Conservation (phyloP, 2,888 invertebrate species). For the Odontothrips loti region DNA sequence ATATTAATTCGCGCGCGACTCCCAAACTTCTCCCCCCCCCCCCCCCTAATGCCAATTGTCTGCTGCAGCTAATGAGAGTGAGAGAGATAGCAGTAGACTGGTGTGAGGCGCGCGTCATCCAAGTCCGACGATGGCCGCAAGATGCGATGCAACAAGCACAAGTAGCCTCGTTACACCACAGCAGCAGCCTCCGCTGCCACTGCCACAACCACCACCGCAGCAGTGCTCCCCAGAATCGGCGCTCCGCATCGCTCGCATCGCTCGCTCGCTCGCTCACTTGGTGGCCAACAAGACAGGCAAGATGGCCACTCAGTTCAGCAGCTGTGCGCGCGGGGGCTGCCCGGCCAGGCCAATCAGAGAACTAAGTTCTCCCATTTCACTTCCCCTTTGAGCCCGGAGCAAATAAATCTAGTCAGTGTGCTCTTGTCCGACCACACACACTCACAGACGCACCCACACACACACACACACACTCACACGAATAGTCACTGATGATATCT, state of each 20-base stretch:
- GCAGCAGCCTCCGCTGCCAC: background rate
- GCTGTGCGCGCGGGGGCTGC: background rate
- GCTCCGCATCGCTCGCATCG: background rate
- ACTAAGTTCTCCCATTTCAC: constrained; percentile 22
- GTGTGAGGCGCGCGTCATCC: too few relatives aligned
- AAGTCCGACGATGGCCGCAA: too few relatives aligned
- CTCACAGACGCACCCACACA: background rate
- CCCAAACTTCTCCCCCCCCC: too few relatives aligned
- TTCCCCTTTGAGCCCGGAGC: constrained; percentile 14
- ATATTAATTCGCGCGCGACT: too few relatives aligned
- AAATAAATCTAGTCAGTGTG: constrained; percentile 10
- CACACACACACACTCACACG: background rate
- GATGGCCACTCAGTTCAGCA: background rate
- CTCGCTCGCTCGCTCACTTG: background rate
- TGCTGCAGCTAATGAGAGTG: background rate
- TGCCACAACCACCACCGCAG: background rate
- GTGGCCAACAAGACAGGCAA: background rate
- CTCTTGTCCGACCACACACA: background rate
- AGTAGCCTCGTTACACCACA: constrained; percentile 1
- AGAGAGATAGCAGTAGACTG: background rate
- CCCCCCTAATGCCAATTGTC: too few relatives aligned
- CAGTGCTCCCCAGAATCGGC: background rate
- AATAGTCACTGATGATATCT: background rate
- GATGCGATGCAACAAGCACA: background rate
- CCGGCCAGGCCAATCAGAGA: background rate